phyloP scores from a whole-genome alignment of 2,113 vertebrate species.

The Caranx ignobilis region DNA sequence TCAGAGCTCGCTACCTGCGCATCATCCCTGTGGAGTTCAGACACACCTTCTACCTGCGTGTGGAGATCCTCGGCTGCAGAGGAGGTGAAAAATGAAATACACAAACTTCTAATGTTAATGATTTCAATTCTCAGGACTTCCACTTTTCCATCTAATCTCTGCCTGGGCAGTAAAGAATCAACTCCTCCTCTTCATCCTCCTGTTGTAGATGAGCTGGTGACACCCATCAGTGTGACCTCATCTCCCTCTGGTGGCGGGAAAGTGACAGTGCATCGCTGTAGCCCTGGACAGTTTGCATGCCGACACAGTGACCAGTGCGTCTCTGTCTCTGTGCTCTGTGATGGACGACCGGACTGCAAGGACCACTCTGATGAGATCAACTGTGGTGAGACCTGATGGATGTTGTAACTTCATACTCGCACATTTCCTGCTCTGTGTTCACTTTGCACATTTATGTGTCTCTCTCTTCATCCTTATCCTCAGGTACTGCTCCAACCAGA shows the following conservation, averaged over 20 bases:
- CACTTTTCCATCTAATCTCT: too few relatives aligned
- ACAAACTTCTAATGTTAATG: too few relatives aligned
- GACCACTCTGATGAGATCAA: slow-evolving; percentile 79
- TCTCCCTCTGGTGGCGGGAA: slow-evolving; percentile 46
- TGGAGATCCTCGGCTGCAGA: slow-evolving; percentile 85
- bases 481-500: slow-evolving; percentile 66
- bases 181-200: not conserved
- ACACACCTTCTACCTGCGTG: slow-evolving; percentile 84
- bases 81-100: slow-evolving; percentile 71
- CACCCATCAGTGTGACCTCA: slow-evolving; percentile 57
- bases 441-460: not conserved
- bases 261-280: slow-evolving; percentile 65
- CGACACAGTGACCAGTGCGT: slow-evolving; percentile 76
- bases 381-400: slow-evolving; percentile 73
- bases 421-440: not conserved
- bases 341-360: slow-evolving; percentile 76
- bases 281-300: slow-evolving; percentile 77
- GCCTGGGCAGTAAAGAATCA: too few relatives aligned
- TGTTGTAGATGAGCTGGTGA: slow-evolving; percentile 78
- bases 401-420: not conserved
- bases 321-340: slow-evolving; percentile 75
- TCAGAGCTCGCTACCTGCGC: slow-evolving; percentile 84
- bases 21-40: slow-evolving; percentile 84
- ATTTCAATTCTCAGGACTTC: too few relatives aligned
- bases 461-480: not conserved